A percentile compares a stretch with the other conserved stretches of the same genome.
Conservation (phyloP, 2,113 vertebrate genomes). For the Haliaeetus leucogaster region DNA sequence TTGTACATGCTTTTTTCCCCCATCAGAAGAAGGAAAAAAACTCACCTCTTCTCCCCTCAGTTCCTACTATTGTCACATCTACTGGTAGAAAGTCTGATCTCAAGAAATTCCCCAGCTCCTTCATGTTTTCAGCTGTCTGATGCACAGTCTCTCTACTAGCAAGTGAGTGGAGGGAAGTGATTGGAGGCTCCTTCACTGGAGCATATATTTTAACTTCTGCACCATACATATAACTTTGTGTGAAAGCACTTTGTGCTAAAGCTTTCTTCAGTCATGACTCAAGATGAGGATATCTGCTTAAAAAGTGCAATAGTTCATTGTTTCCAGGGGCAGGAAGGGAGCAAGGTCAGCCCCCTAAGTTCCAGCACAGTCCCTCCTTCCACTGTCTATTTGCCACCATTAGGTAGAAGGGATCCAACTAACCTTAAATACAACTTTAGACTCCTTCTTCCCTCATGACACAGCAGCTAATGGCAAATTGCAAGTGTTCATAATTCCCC, state of each 20-base stretch:
- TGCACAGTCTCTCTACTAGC: background rate
- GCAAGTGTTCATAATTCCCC: background rate
- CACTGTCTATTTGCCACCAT: background rate
- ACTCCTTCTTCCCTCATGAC: background rate
- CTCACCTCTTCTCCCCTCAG: background rate
- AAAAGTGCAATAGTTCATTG: rapidly evolving
- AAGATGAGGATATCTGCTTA: background rate
- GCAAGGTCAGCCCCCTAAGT: background rate
- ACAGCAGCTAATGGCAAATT: background rate
- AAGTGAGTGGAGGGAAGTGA: background rate
- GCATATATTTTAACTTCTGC: background rate
- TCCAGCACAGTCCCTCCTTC: background rate
- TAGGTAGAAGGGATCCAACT: background rate
- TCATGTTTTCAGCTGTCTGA: background rate
- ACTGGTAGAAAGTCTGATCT: background rate
- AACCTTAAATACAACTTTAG: background rate
- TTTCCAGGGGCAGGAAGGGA: background rate
- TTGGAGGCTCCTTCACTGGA: background rate
- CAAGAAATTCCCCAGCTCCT: background rate
- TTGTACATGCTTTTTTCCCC: rapidly evolving
- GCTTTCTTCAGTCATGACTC: background rate
- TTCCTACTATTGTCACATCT: rapidly evolving
- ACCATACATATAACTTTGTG: background rate
- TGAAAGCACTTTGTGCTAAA: background rate
- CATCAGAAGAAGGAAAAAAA: background rate